These are phyloP conservation scores for Sebastes flavidus DNA, from an alignment of 2,797 vertebrate species.

Conservation along the genomic window DNA sequence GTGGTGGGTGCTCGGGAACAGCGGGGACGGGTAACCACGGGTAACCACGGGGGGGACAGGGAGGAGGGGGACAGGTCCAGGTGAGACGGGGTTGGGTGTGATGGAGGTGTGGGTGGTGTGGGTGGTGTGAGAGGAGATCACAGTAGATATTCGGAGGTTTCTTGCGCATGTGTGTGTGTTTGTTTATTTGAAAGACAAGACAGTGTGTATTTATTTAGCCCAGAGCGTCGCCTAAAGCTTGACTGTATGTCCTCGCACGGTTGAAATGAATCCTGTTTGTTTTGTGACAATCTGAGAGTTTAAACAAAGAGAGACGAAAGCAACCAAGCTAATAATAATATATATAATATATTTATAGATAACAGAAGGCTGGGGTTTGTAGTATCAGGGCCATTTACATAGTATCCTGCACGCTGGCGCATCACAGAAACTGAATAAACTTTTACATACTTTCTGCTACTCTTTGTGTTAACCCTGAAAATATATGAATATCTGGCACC, in stretches of 20 bases:
- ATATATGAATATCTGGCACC: constrained; percentile 34
- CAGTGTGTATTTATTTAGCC: constrained; percentile 50
- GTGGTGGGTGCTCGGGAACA: constrained; percentile 22
- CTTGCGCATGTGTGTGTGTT: constrained; percentile 31
- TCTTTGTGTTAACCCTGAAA: constrained; percentile 39
- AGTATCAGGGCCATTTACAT: neutral
- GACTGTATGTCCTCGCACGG: constrained; percentile 39
- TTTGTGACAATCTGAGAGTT: constrained; percentile 37
- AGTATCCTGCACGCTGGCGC: neutral
- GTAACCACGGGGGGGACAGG: neutral
- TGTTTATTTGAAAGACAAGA: constrained; percentile 44
- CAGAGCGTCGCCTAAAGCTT: constrained; percentile 65
- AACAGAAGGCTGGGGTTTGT: constrained; percentile 11
- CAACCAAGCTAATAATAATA: constrained; percentile 4
- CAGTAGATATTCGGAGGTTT: constrained; percentile 85
- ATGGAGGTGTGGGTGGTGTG: constrained; percentile 59
- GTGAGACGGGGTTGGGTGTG: constrained; percentile 52
- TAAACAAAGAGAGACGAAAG: constrained; percentile 15
- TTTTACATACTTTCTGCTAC: constrained; percentile 24
- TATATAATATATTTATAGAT: constrained; percentile 8
- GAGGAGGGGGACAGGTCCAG: constrained; percentile 50
- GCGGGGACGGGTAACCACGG: neutral
- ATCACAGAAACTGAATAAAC: constrained; percentile 15
- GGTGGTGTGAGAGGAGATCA: constrained; percentile 80
- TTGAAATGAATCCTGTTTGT: constrained; percentile 60